Evolutionary conservation across 1,140 invertebrate genomes (phyloP), one percentile per base, ranked within the genome.

Genomic region (Camponotus vicinus): DNA sequence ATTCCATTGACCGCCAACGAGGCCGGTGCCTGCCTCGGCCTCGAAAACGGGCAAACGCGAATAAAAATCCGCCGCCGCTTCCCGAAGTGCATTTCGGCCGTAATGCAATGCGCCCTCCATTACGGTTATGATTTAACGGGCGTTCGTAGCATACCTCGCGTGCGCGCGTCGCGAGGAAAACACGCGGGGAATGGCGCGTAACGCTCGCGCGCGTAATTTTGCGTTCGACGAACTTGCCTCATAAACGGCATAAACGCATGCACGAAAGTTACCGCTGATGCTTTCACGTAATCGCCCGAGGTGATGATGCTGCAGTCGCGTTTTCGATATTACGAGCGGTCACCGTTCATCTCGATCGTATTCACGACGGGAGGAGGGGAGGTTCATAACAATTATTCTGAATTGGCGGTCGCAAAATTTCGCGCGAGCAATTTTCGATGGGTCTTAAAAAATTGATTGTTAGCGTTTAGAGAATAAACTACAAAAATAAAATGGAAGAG

Each of bases 201-300:
- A 73, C 70, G 70, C 27, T 27, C 69, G 67, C 67, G 64, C 78
- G 79, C 40, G 69, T 83, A 75, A 52, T 75, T 75, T 55, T 49
- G 69, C 79, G 79, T 75, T 83, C 79, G 79, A 83, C 79, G 55
- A 83, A 83, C 79, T 83, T 83, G 69, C 63, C 79, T 83, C 79
- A 75, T 83, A 83, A 83, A 83, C 79, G 79, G 79, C 69, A 83
- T 61, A 73, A 83, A 83, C 55, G 69, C 66, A 66, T 27, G 78
- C 55, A 83, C 79, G 79, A 83, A 83, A 83, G 79, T 83, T 83
- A 55, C 79, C 69, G 64, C 40, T 32, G 42, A 64, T 13, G 34
- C 66, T 27, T 57, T 70, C 66, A 52, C 55, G 67, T 59, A 49
- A 61, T 83, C 79, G 79, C 79, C 69, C 69, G 69, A 21, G 69